Conservation (phyloP, 2,797 vertebrate species). For the Erithacus rubecula region DNA sequence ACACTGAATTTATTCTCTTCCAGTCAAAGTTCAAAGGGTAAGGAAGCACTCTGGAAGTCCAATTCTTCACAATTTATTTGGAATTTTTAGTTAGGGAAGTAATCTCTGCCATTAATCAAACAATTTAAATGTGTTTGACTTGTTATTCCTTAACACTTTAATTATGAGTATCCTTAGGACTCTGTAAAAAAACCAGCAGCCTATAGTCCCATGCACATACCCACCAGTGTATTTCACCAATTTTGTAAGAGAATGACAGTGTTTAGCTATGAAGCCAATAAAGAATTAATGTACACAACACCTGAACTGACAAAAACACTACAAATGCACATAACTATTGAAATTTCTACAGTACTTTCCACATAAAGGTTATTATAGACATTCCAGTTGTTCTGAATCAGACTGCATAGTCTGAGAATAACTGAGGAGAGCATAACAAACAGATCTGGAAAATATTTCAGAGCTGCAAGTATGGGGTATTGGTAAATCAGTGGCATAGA, state of each 20-base stretch:
- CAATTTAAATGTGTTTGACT: not conserved
- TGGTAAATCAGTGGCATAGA: not conserved
- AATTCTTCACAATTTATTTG: not conserved
- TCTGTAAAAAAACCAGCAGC: not conserved
- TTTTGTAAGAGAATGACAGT: not conserved
- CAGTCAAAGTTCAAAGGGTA: conserved; percentile 15
- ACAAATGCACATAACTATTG: accelerated
- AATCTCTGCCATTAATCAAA: not conserved
- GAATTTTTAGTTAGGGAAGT: not conserved
- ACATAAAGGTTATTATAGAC: not conserved
- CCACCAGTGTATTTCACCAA: not conserved
- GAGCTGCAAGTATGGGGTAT: not conserved
- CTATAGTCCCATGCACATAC: not conserved
- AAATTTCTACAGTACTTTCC: not conserved
- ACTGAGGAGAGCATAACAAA: not conserved
- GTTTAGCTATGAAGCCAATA: not conserved
- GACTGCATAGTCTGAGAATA: not conserved
- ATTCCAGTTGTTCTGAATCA: not conserved
- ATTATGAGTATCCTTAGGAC: not conserved
- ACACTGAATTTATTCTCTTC: not conserved
- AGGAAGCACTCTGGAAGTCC: not conserved
- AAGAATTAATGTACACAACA: not conserved
- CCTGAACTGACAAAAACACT: not conserved
- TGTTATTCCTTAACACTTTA: not conserved
- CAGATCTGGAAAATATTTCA: not conserved